Conservation (phyloP, 2,888 invertebrate species). For the Ametastegia equiseti region DNA sequence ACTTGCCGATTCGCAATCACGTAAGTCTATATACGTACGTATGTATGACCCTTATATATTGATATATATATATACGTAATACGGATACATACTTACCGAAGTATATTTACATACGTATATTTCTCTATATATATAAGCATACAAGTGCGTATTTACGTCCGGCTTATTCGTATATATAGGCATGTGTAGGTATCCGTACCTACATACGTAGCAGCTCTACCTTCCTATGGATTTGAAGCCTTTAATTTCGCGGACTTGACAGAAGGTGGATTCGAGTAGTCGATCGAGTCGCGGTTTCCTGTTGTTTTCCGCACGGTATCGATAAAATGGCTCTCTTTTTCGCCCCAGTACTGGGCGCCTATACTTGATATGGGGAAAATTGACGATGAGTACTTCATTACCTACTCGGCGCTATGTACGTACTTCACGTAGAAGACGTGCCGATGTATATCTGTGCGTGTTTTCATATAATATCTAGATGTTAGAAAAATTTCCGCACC, state of each 20-base stretch:
- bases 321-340: neutral
- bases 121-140: neutral
- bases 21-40: slow-evolving; percentile 48
- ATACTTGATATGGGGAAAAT: no score
- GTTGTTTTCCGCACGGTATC: neutral
- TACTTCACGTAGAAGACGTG: no score
- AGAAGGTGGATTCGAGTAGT: slow-evolving; percentile 21
- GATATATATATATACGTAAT: neutral
- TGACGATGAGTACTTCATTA: neutral
- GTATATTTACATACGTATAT: neutral
- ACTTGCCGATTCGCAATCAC: slow-evolving; percentile 62
- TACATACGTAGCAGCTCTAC: neutral
- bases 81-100: neutral
- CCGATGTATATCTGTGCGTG: no score
- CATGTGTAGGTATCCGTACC: no score
- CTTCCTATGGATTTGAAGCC: slow-evolving; percentile 28
- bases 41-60: slow-evolving; percentile 35
- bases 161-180: neutral
- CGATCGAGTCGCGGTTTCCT: neutral
- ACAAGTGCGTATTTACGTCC: neutral
- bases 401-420: no score
- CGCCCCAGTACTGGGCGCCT: neutral
- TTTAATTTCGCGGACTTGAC: slow-evolving; percentile 17
- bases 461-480: neutral
- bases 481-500: no score